Base-by-base conservation (phyloP, 2,113 vertebrate genomes). In the Loxodonta africana region DNA sequence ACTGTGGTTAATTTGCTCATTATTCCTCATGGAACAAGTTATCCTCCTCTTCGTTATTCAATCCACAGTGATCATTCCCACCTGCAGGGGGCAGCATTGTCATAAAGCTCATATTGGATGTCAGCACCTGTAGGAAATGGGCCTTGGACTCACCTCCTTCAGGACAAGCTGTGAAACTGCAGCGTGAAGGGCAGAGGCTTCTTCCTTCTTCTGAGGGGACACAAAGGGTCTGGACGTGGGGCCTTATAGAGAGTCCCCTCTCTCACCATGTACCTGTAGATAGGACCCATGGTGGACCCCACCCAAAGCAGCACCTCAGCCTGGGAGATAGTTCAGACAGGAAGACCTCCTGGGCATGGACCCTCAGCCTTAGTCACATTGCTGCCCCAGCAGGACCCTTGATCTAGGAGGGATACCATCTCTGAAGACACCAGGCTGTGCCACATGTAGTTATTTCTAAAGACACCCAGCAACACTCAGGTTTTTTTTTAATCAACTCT, bases 401-500 rank as follows among this genome's bases (percentile, higher is more conserved):
- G 6, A 23, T 17, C 30, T 0, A 0, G 69, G 51, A 92, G 15
- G 53, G 60, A 73, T 2, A 0, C 60, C 63, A 84, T 37, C n/a
- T 37, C 69, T 73, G 86, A 62, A 89, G 89, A 98, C 97, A 90
- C 28, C 90, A 25, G 65, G 71, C 18, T 69, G 0, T 37, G 23
- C 60, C 97, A 90, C 5, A 8, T 95, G 21, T 60, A 8, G 6
- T 97, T 1, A 94, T 97, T 23, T 96, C 95, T 0, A 0, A 0
- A 0, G 21, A 21, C 0, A 7, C 0, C 2, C 0, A 1, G 0
- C 57, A 57, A 60, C 88, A 78, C 51, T 63, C 67, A 0, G 60
- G 1, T 63, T 87, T 97, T 77, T 89, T 23, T 63, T 37, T 37
- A 37, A 88, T 21, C 1, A 21, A 9, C 60, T 80, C 60, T 11